Conservation (phyloP, 1,140 invertebrate species). For the Aphaenogaster rudis region DNA sequence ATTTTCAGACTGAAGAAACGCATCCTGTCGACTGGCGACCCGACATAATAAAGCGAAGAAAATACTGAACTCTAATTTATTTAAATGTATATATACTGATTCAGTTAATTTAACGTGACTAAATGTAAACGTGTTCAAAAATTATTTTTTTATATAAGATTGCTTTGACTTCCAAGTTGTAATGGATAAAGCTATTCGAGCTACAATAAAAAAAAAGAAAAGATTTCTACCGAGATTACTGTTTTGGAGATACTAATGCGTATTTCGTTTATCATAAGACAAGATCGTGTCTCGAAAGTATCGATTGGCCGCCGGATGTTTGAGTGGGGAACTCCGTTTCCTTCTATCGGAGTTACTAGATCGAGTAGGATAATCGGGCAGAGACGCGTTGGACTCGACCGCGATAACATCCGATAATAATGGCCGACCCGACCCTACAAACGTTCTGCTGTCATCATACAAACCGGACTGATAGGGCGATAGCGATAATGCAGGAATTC, state of each 20-base stretch:
- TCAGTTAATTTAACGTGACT: background rate
- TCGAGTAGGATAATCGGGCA: constrained; percentile 11
- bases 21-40: constrained; percentile 99
- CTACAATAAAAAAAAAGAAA: constrained; percentile 15
- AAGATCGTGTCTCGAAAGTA: background rate
- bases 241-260: background rate
- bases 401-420: constrained; percentile 84
- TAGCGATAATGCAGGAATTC: constrained; percentile 90
- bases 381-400: background rate
- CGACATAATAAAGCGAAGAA: constrained; percentile 72
- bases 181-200: constrained; percentile 8
- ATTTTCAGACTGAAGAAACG: constrained; percentile 95
- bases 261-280: background rate
- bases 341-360: constrained; percentile 7
- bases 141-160: constrained; percentile 27
- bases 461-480: constrained; percentile 88
- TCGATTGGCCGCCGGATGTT: background rate
- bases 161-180: background rate
- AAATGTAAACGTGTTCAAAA: background rate
- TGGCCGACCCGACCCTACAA: constrained; percentile 94
- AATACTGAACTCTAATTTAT: constrained; percentile 21
- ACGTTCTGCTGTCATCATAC: constrained; percentile 92
- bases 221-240: background rate
- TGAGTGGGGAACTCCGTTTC: constrained; percentile 13
- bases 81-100: background rate